phyloP scores from a whole-genome alignment of 92 coral and sea anemone species.

The Micromussa lordhowensis region DNA sequence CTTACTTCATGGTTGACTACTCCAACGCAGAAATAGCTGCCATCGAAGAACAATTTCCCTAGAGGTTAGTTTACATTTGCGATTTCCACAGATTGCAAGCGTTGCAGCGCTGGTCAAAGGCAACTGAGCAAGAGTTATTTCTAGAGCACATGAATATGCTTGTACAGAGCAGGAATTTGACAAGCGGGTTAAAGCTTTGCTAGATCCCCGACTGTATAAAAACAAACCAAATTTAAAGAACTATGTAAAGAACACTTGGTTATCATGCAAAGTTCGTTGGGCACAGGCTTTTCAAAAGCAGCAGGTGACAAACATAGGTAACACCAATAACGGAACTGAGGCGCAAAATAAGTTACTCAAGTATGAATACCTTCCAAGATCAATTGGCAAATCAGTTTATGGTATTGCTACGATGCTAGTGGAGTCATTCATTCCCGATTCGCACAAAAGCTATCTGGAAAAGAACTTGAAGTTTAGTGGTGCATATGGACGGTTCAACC shows the following conservation, averaged over 20 bases:
- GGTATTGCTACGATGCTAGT: background rate
- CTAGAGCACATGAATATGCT: no score
- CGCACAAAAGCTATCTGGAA: background rate
- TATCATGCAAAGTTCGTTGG: background rate
- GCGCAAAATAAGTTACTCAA: background rate
- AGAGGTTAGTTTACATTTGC: constrained; percentile 43
- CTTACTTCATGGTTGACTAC: constrained; percentile 37
- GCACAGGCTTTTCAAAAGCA: background rate
- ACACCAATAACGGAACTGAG: background rate
- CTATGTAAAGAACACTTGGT: background rate
- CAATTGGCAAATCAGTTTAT: background rate
- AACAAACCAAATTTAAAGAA: background rate
- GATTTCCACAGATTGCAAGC: constrained; percentile 55
- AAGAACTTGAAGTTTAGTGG: background rate
- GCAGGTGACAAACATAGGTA: background rate
- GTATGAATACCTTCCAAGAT: background rate
- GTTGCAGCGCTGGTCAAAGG: no score
- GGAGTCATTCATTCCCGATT: constrained; percentile 5
- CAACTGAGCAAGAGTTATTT: no score
- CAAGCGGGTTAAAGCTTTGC: background rate
- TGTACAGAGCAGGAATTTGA: background rate
- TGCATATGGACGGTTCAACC: background rate
- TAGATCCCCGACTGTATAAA: background rate
- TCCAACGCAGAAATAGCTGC: constrained; percentile 49
- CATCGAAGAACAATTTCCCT: constrained; percentile 30